Conservation (phyloP, 2,113 vertebrate species). For the Pandion haliaetus region DNA sequence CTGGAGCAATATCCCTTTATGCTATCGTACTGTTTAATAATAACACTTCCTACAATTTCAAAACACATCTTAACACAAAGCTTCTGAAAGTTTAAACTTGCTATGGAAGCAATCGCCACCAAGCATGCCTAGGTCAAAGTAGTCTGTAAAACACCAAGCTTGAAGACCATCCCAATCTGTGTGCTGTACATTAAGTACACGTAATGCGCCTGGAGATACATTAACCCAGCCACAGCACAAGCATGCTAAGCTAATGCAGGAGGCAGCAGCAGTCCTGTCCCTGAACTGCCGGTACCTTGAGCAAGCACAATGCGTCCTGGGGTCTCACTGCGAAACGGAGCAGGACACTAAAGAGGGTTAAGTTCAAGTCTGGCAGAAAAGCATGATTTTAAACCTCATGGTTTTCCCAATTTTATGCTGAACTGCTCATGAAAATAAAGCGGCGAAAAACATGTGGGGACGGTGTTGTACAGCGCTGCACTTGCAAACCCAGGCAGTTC, state of each 20-base stretch:
- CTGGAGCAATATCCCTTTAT: not conserved
- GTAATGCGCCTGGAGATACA: rapidly evolving
- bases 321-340: rapidly evolving
- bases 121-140: no score
- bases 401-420: not conserved
- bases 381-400: not conserved
- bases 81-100: no score
- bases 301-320: not conserved
- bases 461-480: not conserved
- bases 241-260: not conserved
- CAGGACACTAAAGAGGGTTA: no score
- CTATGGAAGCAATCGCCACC: not conserved
- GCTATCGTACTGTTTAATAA: no score
- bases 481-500: no score
- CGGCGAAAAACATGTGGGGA: not conserved
- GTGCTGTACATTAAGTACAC: rapidly evolving
- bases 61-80: not conserved
- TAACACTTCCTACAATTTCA: not conserved
- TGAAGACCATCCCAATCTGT: not conserved
- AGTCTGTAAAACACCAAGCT: no score
- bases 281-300: not conserved
- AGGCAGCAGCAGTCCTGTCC: not conserved
- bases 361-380: not conserved
- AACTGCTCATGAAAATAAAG: not conserved
- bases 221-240: not conserved